Conservation (phyloP, 1,140 invertebrate genomes). For the Fopius arisanus region DNA sequence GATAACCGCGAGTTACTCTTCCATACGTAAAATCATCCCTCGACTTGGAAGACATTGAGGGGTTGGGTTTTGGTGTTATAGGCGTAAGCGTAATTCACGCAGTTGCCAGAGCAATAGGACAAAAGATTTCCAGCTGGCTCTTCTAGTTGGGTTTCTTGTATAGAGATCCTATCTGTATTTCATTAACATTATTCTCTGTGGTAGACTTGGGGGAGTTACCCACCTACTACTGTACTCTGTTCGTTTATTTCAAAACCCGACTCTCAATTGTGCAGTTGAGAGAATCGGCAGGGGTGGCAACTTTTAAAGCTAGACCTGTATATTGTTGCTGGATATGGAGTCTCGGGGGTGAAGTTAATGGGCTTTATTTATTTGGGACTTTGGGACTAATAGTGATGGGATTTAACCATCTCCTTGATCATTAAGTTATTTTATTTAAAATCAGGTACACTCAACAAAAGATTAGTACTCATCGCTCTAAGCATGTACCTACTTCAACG, state of each 20-base stretch:
- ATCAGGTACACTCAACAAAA: no score
- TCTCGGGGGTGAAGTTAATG: no score
- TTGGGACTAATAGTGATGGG: no score
- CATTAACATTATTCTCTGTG: conserved; percentile 65
- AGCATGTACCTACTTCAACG: no score
- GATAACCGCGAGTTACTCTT: not conserved
- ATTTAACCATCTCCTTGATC: no score
- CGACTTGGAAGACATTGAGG: not conserved
- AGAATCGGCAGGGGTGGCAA: not conserved
- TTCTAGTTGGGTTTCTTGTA: conserved; percentile 46
- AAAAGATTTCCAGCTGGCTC: conserved; percentile 31
- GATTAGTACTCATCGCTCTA: no score
- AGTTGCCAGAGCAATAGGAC: conserved; percentile 18
- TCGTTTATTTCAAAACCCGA: not conserved
- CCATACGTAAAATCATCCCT: not conserved
- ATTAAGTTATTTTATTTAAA: no score
- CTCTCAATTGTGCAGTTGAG: not conserved
- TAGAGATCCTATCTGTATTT: conserved; percentile 65
- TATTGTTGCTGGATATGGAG: not conserved
- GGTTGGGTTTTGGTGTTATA: not conserved
- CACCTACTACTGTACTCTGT: conserved; percentile 29
- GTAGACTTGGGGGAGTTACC: conserved; percentile 44
- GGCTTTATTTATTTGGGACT: no score
- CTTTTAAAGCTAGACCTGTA: not conserved
- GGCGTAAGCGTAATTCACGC: not conserved